phyloP scores from a whole-genome alignment of 2,797 vertebrate genomes.

The Dicrostonyx torquatus region DNA sequence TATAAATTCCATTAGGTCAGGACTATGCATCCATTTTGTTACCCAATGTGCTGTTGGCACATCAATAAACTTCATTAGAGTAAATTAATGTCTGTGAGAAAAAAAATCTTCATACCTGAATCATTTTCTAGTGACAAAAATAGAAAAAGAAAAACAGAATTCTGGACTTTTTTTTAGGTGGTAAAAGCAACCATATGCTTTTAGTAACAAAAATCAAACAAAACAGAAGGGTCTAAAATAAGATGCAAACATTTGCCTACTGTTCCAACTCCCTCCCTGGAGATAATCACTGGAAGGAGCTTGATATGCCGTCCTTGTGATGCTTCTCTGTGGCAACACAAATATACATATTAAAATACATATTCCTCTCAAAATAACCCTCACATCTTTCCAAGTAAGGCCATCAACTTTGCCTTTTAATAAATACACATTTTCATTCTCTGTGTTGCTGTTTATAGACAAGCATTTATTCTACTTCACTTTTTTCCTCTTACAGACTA shows the following conservation, averaged over 20 bases:
- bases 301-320: background rate
- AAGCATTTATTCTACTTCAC: background rate
- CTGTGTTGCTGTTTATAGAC: background rate
- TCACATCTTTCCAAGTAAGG: background rate
- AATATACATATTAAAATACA: background rate
- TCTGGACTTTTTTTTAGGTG: background rate
- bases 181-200: background rate
- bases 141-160: background rate
- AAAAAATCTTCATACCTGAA: background rate
- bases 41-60: background rate
- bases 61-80: background rate
- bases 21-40: background rate
- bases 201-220: conserved; percentile 26
- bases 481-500: background rate
- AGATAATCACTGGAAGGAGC: conserved; percentile 21
- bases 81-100: background rate
- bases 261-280: background rate
- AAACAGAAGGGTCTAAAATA: conserved; percentile 29
- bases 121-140: background rate
- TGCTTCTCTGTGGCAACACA: conserved; percentile 21
- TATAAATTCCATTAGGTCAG: background rate
- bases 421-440: background rate
- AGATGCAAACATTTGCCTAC: background rate
- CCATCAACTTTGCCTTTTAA: conserved; percentile 36
- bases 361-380: background rate